These are phyloP conservation scores for Eurystomus glaucurus DNA, from an alignment of 2,797 vertebrate genomes.

Conservation along the genomic window DNA sequence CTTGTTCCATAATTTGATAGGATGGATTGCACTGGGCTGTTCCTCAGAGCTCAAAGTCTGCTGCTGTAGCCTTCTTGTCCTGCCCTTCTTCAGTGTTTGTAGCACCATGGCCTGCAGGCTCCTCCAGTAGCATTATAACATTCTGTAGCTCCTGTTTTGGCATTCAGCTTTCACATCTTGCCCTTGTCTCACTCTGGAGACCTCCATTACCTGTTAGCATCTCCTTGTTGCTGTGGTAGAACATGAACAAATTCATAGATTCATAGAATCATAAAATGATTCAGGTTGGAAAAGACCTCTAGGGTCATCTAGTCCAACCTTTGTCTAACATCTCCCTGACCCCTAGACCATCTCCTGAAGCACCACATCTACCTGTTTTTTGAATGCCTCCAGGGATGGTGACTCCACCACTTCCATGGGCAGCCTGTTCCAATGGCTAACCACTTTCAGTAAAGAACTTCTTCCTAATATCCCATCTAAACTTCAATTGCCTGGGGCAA, in stretches of 20 bases:
- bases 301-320: too few relatives aligned
- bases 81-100: neutral
- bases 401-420: too few relatives aligned
- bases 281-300: too few relatives aligned
- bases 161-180: neutral
- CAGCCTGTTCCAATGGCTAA: too few relatives aligned
- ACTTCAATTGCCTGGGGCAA: too few relatives aligned
- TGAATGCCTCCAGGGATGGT: too few relatives aligned
- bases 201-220: neutral
- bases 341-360: too few relatives aligned
- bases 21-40: neutral
- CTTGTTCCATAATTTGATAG: conserved; percentile 13
- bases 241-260: neutral
- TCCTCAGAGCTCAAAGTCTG: neutral
- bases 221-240: neutral
- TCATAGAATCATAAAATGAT: too few relatives aligned
- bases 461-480: too few relatives aligned
- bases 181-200: neutral
- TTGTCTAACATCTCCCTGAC: too few relatives aligned
- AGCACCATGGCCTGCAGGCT: neutral
- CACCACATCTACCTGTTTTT: too few relatives aligned
- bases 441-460: too few relatives aligned
- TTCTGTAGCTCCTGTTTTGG: neutral
- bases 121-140: neutral
- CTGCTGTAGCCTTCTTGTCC: neutral